Conservation (phyloP, 35 echinoderm and acorn worm species). For the Chiridota heheva region DNA sequence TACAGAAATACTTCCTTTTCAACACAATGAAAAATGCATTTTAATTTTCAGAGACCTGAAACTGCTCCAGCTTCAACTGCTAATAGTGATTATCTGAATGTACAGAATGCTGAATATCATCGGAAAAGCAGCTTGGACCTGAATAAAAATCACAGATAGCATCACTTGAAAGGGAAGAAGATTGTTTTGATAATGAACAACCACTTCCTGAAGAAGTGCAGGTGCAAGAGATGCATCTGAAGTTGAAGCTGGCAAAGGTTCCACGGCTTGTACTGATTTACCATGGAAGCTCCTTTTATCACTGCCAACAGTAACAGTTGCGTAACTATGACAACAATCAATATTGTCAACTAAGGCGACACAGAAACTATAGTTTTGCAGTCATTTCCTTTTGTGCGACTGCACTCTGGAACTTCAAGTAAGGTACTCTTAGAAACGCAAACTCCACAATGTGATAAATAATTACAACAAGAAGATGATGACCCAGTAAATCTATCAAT, state of each 20-base stretch:
- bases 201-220: too few relatives aligned
- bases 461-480: constrained; percentile 13
- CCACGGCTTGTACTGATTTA: constrained; percentile 55
- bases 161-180: neutral
- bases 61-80: neutral
- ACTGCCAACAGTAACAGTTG: constrained; percentile 21
- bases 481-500: constrained; percentile 46
- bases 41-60: too few relatives aligned
- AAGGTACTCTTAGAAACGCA: constrained; percentile 29
- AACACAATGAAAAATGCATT: neutral
- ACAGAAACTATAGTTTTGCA: constrained; percentile 18
- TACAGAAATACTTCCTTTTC: constrained; percentile 24
- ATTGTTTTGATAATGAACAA: too few relatives aligned
- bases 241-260: constrained; percentile 15
- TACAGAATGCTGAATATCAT: neutral
- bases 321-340: constrained; percentile 10
- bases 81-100: neutral
- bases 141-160: neutral
- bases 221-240: neutral
- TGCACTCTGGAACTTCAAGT: constrained; percentile 12
- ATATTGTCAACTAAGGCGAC: constrained; percentile 56
- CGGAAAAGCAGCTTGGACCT: neutral
- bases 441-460: constrained; percentile 24
- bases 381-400: constrained; percentile 19
- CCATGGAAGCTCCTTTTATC: constrained; percentile 48